phyloP scores from a whole-genome alignment of 2,113 vertebrate species.

The Ascaphus truei region DNA sequence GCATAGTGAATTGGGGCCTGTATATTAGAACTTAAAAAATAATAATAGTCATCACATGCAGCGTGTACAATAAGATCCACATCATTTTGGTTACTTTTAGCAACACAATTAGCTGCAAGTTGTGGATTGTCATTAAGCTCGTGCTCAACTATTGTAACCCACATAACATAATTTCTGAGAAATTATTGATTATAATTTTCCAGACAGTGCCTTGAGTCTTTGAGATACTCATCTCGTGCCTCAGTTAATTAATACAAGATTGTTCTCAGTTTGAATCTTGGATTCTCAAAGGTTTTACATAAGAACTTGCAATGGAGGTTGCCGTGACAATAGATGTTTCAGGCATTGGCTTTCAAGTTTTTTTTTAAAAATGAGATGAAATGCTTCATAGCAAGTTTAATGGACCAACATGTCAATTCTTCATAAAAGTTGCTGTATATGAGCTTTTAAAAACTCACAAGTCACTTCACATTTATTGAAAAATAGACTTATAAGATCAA shows the following conservation, averaged over 20 bases:
- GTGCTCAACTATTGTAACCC: background rate
- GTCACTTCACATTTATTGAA: background rate
- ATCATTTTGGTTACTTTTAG: too few relatives aligned
- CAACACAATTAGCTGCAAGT: background rate
- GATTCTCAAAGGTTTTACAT: too few relatives aligned
- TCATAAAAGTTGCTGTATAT: background rate
- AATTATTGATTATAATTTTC: conserved; percentile 12
- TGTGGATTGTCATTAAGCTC: background rate
- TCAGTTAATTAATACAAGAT: background rate
- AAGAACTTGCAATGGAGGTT: too few relatives aligned
- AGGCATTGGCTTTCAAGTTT: background rate
- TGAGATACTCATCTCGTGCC: background rate
- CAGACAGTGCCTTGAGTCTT: background rate
- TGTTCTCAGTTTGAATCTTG: background rate
- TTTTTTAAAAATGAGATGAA: background rate
- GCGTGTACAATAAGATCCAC: too few relatives aligned
- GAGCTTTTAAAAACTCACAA: background rate
- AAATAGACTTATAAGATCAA: background rate
- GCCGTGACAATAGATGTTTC: background rate
- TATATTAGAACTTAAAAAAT: too few relatives aligned
- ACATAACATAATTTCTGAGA: background rate
- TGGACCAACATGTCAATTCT: background rate
- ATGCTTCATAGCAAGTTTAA: background rate
- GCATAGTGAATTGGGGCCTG: too few relatives aligned
- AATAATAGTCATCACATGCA: too few relatives aligned